Evolutionary conservation across 2,888 invertebrate species (phyloP).

Genomic region (Aphidoletes aphidimyza): DNA sequence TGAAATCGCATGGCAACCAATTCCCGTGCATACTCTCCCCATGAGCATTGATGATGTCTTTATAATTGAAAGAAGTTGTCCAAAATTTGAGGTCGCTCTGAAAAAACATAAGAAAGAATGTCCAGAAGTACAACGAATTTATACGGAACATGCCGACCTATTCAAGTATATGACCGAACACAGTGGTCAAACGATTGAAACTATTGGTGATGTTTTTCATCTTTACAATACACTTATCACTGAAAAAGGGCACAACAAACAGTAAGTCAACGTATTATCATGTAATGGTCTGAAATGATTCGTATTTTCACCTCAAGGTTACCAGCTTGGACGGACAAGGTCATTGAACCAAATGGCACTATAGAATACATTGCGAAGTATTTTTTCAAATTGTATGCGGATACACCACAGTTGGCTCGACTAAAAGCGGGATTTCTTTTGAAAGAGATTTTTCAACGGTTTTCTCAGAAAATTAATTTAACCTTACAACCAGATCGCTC

Average conservation of each 20-base stretch:
- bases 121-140: too few species aligned
- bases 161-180: not conserved
- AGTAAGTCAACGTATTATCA: too few species aligned
- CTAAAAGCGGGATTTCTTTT: slow-evolving; percentile 74
- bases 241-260: not conserved
- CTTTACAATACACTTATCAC: not conserved
- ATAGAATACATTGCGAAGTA: not conserved
- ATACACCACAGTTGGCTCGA: slow-evolving; percentile 66
- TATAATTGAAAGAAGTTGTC: slow-evolving; percentile 61
- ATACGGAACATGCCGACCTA: not conserved
- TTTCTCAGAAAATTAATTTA: slow-evolving; percentile 68
- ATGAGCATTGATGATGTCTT: slow-evolving; percentile 74
- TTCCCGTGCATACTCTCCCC: slow-evolving; percentile 79
- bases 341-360: not conserved
- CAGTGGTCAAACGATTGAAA: not conserved
- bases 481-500: slow-evolving; percentile 69
- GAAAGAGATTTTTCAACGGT: slow-evolving; percentile 74
- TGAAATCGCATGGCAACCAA: slow-evolving; percentile 77
- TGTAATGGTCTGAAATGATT: too few species aligned
- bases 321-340: not conserved
- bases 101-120: slow-evolving; percentile 58
- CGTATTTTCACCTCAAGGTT: too few species aligned
- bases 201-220: not conserved
- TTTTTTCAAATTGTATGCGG: not conserved
- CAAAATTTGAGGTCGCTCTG: slow-evolving; percentile 68